A percentile compares a stretch with the other conserved stretches of the same genome.
phyloP scores from a whole-genome alignment of 2,113 vertebrate species.

The Calypte anna region DNA sequence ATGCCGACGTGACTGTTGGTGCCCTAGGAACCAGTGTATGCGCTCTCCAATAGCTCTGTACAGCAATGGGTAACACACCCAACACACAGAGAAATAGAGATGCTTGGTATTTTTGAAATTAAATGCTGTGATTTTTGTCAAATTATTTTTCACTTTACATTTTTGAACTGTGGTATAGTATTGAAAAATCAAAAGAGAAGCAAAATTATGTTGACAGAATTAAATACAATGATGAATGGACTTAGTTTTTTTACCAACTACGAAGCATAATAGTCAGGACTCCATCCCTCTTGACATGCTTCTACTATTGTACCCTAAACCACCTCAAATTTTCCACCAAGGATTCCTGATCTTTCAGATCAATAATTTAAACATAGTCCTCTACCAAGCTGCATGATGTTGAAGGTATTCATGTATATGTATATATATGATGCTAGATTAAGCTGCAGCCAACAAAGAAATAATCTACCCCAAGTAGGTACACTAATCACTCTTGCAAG shows the following conservation, averaged over 20 bases:
- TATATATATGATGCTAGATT: not conserved
- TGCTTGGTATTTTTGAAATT: not conserved
- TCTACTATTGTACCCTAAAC: not conserved
- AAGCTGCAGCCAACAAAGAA: not conserved
- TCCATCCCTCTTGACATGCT: not conserved
- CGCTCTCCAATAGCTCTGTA: fast-evolving
- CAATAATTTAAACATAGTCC: not conserved
- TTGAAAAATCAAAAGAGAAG: not conserved
- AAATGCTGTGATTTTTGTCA: not conserved
- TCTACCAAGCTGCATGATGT: not conserved
- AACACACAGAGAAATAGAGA: fast-evolving
- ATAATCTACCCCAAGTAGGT: not conserved
- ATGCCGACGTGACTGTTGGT: not conserved
- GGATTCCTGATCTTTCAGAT: not conserved
- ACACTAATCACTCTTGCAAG: not conserved
- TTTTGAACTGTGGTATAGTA: not conserved
- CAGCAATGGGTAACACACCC: not conserved
- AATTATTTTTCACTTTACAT: not conserved
- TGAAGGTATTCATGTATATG: not conserved
- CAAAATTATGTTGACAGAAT: not conserved
- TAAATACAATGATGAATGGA: not conserved
- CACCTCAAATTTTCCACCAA: not conserved
- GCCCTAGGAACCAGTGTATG: not conserved
- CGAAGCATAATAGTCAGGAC: not conserved
- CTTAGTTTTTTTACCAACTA: not conserved